phyloP scores from a whole-genome alignment of 2,113 vertebrate genomes.

The Antennarius striatus region DNA sequence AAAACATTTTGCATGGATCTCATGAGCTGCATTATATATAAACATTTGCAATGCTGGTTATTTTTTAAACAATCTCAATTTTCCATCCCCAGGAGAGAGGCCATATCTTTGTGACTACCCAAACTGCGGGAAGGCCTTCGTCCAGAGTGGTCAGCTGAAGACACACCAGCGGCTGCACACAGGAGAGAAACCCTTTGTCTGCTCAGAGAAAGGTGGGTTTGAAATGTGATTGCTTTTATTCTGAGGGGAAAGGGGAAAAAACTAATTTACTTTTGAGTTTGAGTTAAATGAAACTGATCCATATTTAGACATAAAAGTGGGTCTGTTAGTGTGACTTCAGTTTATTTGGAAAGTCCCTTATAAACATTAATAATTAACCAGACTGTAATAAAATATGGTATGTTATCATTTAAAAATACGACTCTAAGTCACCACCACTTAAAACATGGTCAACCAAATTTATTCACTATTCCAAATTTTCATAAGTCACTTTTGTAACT shows the following conservation, averaged over 20 bases:
- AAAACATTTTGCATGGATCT: too few species aligned
- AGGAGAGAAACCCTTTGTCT: slow-evolving; percentile 97
- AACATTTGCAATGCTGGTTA: background rate
- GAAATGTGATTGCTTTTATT: background rate
- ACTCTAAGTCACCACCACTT: too few species aligned
- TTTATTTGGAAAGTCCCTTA: too few species aligned
- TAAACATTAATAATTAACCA: too few species aligned
- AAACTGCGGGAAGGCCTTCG: slow-evolving; percentile 96
- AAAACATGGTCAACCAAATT: too few species aligned
- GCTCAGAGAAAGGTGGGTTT: slow-evolving; percentile 91
- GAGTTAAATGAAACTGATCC: too few species aligned
- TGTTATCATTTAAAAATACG: too few species aligned
- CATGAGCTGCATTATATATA: background rate
- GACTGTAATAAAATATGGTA: too few species aligned
- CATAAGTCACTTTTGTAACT: too few species aligned
- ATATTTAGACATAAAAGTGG: background rate
- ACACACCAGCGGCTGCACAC: slow-evolving; percentile 98
- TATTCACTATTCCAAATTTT: too few species aligned
- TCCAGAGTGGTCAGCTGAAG: slow-evolving; percentile 98
- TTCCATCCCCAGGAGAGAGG: slow-evolving; percentile 85
- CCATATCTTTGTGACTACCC: slow-evolving; percentile 97
- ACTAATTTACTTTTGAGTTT: too few species aligned
- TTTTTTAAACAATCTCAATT: background rate
- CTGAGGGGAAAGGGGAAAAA: background rate
- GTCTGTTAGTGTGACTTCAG: too few species aligned